phyloP scores from a whole-genome alignment of 2,888 invertebrate genomes.

The Boloria selene region DNA sequence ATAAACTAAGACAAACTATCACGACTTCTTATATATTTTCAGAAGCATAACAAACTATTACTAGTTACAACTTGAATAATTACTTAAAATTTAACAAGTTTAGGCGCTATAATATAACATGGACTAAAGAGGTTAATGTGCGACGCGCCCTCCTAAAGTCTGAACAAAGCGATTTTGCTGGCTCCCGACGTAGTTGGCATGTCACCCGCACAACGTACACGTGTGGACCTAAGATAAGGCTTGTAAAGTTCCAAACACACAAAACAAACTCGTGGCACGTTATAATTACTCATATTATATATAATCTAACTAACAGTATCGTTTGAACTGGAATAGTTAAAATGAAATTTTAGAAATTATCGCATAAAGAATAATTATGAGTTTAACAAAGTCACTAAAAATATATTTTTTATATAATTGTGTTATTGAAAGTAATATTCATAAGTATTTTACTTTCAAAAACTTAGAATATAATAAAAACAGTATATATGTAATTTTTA shows the following conservation, averaged over 20 bases:
- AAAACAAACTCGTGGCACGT: constrained; percentile 17
- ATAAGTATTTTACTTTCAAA: too few species aligned
- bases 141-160: constrained; percentile 57
- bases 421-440: too few species aligned
- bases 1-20: background rate
- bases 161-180: constrained; percentile 70
- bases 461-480: too few species aligned
- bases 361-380: too few species aligned
- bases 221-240: constrained; percentile 60
- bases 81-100: constrained; percentile 23
- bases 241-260: constrained; percentile 36
- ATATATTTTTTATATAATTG: too few species aligned
- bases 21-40: background rate
- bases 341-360: background rate
- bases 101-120: constrained; percentile 36
- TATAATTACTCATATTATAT: constrained; percentile 20
- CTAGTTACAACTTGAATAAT: constrained; percentile 22
- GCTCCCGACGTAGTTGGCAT: constrained; percentile 61
- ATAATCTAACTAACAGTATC: background rate
- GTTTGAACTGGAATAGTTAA: constrained; percentile 2
- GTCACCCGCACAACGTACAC: constrained; percentile 59
- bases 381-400: too few species aligned
- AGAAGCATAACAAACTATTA: background rate
- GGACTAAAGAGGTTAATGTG: constrained; percentile 50
- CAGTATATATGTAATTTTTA: too few species aligned